Base-by-base conservation (phyloP, 2,888 invertebrate species). In the Cremastinae sp. region DNA sequence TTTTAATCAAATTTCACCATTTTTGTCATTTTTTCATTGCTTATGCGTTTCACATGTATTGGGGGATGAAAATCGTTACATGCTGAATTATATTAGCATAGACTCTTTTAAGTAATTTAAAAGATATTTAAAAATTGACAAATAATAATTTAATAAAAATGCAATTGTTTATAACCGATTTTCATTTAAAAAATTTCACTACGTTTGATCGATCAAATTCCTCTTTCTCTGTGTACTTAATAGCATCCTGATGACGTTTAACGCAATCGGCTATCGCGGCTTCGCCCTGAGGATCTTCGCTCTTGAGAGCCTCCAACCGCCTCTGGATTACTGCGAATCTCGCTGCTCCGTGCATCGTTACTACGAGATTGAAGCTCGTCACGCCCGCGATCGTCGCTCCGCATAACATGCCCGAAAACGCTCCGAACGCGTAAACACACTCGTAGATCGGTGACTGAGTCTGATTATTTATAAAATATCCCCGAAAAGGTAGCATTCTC, bases 301-400 rank as follows among this genome's bases (percentile, higher is more conserved):
- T 62, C 2, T 78, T 78, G 1, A 87, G 37, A 0, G 43, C 16
- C 59, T 83, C 75, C 10, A 88, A 74, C 43, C 78, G 80, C 8
- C 49, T 81, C 49, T 83, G 81, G 3, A 88, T 45, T 14, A 87
- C 51, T 2, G 80, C 73, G 35, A 88, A 88, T 75, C 85, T 87
- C 0, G 85, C 86, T 14, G 88, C 81, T 3, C 81, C 86, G 61
- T 88, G 88, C 47, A 83, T 85, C 18, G 83, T 80, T 8, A 80
- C 72, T 2, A 88, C 61, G 1, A 88, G 74, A 78, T 83, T 85
- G 49, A 88, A 84, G 49, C 80, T 80, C 2, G 87, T 86, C 1
- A 80, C 86, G 9, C 82, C 81, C 4, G 82, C 75, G 45, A 88
- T 86, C n/a, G 82, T 83, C 3, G 72, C 62, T 14, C 80, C 80